Base-by-base conservation (phyloP, 2,797 vertebrate genomes). In the Pterois miles region DNA sequence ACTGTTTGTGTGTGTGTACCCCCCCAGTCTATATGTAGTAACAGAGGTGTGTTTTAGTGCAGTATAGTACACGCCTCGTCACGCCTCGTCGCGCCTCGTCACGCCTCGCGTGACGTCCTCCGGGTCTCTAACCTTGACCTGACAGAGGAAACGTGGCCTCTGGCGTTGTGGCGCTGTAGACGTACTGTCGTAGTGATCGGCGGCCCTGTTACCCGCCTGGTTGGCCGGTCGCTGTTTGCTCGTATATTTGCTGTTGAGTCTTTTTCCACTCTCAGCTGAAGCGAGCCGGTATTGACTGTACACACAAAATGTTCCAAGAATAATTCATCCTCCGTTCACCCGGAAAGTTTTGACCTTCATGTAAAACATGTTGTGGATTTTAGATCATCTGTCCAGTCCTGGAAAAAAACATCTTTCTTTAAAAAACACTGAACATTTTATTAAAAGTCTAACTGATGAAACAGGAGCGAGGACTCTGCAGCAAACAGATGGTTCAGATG, bases 201-300 rank as follows among this genome's bases (percentile, higher is more conserved):
- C 27, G 53, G 78, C 79, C 78, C 29, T 76, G 74, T 83, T 60
- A 78, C 81, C 69, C 69, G n/a, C 81, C 85, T 84, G 59, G 74
- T 60, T 74, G 62, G 46, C 36, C 83, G 72, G 82, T 71, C 65
- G 65, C 46, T 43, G 60, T 86, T 66, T 64, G 43, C 72, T 69
- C 22, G 60, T 79, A 36, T 91, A 84, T 91, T 90, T 91, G 82
- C 82, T 85, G 65, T 74, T 80, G 79, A 74, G 81, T 84, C 59
- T 83, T 67, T 84, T 88, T 85, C 73, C 66, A 82, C 65, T 76
- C 63, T 66, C 43, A 20, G 43, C 59, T 83, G 66, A 85, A 84
- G 40, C 65, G 60, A 70, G 60, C 27, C 7, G 18, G 16, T 85
- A 79, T 91, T 90, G 81, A 86, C 79, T 66, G 76, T 86, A 83